Base-by-base conservation (phyloP, 2,797 vertebrate genomes). In the Enteromius mattozi region DNA sequence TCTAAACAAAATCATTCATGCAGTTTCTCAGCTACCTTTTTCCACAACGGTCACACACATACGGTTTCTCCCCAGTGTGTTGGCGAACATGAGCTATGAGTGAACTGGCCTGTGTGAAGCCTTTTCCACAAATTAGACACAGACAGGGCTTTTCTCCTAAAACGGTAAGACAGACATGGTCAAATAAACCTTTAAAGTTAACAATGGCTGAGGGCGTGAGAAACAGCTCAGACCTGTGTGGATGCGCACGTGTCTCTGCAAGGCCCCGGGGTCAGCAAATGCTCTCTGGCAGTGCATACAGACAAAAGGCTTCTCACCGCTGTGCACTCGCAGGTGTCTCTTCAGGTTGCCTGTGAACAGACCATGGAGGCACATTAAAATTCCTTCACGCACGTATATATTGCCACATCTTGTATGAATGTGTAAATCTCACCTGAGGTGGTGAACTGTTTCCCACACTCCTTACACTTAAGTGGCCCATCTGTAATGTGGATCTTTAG, bases 401-500 rank as follows among this genome's bases (percentile, higher is more conserved):
- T 19, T 42, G n/a, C 35, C 51, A 74, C 65, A 72, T 7, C 9
- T 40, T 16, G 9, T 40, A 49, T 19, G 14, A 21, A 30, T 80
- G 24, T 51, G n/a, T 24, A 33, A 35, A 42, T 42, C 89, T 88
- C 93, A 99, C 98, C 98, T 94, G 98, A 99, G 0, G 98, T 99
- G 88, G 98, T 99, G 91, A 99, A 99, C 94, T 99, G 98, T 91
- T 99, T 99, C 83, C 98, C 98, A 0, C 98, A 99, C 86, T 99
- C 97, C 56, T 97, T 96, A 88, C 98, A 99, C 90, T 99, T 99
- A 13, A 99, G 96, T 37, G 98, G 98, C 42, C 98, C 98, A 0
- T 99, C 98, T 0, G 96, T 85, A 0, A 99, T 98, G 89, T 99
- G 98, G 83, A 99, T 97, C 92, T 99, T 99, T 87, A 99, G 87